These are phyloP conservation scores for Oscheius sp. DNA, from an alignment of 1,140 invertebrate species.

Conservation along the genomic window DNA sequence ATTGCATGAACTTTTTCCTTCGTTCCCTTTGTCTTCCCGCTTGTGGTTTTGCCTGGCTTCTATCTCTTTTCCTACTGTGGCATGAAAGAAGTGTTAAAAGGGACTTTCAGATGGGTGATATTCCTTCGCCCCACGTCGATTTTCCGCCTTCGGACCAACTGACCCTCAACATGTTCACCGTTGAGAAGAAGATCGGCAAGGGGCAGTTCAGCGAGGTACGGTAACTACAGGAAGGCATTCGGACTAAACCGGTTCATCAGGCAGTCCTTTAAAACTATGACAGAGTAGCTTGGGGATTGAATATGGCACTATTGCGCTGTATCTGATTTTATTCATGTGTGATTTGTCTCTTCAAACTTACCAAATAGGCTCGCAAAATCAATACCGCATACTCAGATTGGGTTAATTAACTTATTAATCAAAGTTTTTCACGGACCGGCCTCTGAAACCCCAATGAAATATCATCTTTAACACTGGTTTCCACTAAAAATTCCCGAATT, in stretches of 20 bases:
- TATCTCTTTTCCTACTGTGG: not conserved
- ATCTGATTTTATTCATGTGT: too few species aligned
- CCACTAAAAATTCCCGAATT: too few species aligned
- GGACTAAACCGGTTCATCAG: too few species aligned
- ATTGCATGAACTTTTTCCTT: constrained; percentile 1
- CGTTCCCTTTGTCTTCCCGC: not conserved
- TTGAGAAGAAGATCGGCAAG: constrained; percentile 69
- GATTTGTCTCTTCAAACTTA: not conserved
- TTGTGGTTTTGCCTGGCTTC: not conserved
- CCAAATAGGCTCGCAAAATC: too few species aligned
- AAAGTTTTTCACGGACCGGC: too few species aligned
- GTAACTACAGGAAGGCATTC: too few species aligned
- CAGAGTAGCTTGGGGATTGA: too few species aligned
- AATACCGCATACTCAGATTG: not conserved
- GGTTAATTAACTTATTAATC: too few species aligned
- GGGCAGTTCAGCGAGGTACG: constrained; percentile 69
- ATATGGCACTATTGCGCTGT: too few species aligned
- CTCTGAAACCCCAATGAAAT: too few species aligned
- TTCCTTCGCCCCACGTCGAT: constrained; percentile 16
- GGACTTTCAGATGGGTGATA: constrained; percentile 4
- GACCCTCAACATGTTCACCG: constrained; percentile 65
- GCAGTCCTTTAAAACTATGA: too few species aligned
- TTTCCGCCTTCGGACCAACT: constrained; percentile 18
- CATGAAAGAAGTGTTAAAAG: not conserved
- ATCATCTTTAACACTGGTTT: too few species aligned